Conservation (phyloP, 2,797 vertebrate species). For the Hippocampus kuda region DNA sequence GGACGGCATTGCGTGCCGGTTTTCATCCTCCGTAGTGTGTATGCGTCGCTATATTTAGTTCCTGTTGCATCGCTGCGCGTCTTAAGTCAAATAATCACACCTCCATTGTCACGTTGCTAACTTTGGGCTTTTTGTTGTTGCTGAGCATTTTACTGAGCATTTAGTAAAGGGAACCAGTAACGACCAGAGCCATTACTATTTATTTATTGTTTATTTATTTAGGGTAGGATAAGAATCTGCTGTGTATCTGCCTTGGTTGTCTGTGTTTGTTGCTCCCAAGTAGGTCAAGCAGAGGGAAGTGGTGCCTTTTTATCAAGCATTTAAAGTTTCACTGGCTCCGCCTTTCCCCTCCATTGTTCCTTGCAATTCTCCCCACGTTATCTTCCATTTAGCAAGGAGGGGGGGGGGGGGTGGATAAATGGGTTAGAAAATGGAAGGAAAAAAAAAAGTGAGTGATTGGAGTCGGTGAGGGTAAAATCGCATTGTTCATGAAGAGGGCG, state of each 20-base stretch:
- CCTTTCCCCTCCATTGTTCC: neutral
- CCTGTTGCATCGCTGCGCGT: slow-evolving; percentile 21
- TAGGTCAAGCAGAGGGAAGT: neutral
- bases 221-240: neutral
- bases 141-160: neutral
- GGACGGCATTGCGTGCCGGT: slow-evolving; percentile 9
- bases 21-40: slow-evolving; percentile 10
- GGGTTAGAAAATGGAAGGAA: slow-evolving; percentile 5
- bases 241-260: neutral
- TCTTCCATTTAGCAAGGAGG: neutral
- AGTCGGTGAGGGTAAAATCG: slow-evolving; percentile 32
- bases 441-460: slow-evolving; percentile 35
- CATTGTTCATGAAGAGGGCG: slow-evolving; percentile 38
- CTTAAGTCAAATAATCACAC: slow-evolving; percentile 9
- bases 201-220: no score
- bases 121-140: slow-evolving; percentile 3
- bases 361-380: neutral
- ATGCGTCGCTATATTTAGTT: slow-evolving; percentile 36
- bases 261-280: neutral
- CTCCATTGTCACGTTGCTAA: neutral
- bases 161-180: neutral
- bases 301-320: neutral
- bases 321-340: neutral
- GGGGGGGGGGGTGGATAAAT: neutral
- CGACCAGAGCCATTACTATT: neutral